Conservation (phyloP, 2,797 vertebrate genomes). For the Intellagama lesueurii region DNA sequence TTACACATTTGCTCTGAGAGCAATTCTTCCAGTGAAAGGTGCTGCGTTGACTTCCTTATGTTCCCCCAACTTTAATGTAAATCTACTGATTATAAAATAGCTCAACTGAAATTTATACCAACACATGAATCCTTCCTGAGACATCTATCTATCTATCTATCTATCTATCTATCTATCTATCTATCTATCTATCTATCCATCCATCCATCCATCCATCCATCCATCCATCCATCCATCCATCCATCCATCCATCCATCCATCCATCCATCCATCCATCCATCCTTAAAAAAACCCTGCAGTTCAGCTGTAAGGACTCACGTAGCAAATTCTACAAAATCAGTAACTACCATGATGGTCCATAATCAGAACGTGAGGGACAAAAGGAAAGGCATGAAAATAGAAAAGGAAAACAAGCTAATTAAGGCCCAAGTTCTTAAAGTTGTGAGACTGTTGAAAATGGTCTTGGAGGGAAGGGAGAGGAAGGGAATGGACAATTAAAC, state of each 20-base stretch:
- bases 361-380: too few relatives aligned
- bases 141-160: too few relatives aligned
- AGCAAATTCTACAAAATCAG: not conserved
- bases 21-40: not conserved
- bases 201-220: too few relatives aligned
- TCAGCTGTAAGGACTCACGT: not conserved
- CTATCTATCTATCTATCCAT: too few relatives aligned
- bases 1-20: too few relatives aligned
- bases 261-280: too few relatives aligned
- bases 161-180: too few relatives aligned
- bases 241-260: too few relatives aligned
- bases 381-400: not conserved
- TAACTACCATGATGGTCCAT: not conserved
- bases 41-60: not conserved
- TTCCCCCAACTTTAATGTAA: not conserved
- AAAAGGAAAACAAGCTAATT: not conserved
- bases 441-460: not conserved
- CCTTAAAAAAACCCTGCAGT: not conserved
- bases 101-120: not conserved
- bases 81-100: not conserved
- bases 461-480: not conserved
- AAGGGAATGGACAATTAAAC: too few relatives aligned
- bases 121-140: too few relatives aligned
- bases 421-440: not conserved
- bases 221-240: too few relatives aligned